These are phyloP conservation scores for Blera fallax DNA, from an alignment of 2,888 invertebrate species.

Conservation along the genomic window DNA sequence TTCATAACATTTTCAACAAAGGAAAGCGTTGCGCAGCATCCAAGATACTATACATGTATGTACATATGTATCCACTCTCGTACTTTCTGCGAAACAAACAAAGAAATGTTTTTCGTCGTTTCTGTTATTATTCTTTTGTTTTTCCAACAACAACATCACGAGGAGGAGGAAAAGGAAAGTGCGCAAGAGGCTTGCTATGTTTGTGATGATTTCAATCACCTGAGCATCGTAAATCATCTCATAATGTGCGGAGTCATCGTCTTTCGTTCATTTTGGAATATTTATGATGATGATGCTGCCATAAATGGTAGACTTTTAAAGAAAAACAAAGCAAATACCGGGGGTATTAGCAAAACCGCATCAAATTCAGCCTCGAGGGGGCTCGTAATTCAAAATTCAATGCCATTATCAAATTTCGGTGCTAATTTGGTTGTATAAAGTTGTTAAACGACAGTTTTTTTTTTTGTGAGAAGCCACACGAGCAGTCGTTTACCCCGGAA, in stretches of 20 bases:
- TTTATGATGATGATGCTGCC: neutral
- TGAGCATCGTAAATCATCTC: neutral
- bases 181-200: conserved; percentile 16
- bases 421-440: conserved; percentile 7
- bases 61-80: neutral
- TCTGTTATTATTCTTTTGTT: conserved; percentile 20
- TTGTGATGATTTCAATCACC: conserved; percentile 13
- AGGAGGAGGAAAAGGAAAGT: neutral
- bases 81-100: conserved; percentile 18
- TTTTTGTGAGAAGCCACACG: neutral
- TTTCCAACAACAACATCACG: neutral
- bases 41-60: neutral
- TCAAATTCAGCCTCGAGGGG: neutral
- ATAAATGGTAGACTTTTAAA: neutral
- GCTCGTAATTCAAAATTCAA: neutral
- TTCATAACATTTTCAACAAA: conserved; percentile 31
- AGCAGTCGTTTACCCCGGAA: conserved; percentile 41
- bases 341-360: neutral
- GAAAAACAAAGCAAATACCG: neutral
- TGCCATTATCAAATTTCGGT: neutral
- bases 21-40: conserved; percentile 19
- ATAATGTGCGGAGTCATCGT: neutral
- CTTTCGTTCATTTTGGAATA: neutral
- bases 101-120: conserved; percentile 17
- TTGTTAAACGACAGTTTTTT: neutral